Percentiles rank a stretch among this genome's conserved stretches.
phyloP scores from a whole-genome alignment of 2,113 vertebrate species.

The Gymnocephalus cernua region DNA sequence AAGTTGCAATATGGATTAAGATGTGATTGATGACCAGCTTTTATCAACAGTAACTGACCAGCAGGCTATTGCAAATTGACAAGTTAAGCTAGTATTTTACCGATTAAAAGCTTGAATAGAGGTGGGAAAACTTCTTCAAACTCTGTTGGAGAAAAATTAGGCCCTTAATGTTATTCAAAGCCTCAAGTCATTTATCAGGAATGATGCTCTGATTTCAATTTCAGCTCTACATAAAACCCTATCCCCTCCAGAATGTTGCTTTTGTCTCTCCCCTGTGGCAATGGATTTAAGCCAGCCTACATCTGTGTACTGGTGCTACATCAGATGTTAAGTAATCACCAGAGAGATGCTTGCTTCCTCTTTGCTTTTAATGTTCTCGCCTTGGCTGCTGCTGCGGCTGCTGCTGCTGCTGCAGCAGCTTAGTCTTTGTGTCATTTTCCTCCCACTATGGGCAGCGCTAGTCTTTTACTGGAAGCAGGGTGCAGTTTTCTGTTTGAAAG shows the following conservation, averaged over 20 bases:
- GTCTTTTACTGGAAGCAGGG: constrained; percentile 30
- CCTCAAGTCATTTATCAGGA: constrained; percentile 59
- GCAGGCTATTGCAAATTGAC: constrained; percentile 6
- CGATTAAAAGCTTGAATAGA: constrained; percentile 32
- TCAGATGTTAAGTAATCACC: constrained; percentile 70
- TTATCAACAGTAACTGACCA: neutral
- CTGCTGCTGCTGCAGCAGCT: constrained; percentile 28
- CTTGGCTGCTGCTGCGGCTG: constrained; percentile 57
- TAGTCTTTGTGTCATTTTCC: constrained; percentile 53
- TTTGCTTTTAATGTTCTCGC: constrained; percentile 63
- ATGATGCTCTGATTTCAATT: constrained; percentile 58
- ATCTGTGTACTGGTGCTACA: constrained; percentile 67
- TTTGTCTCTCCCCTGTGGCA: constrained; percentile 71
- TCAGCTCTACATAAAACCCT: constrained; percentile 53
- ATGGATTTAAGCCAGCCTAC: constrained; percentile 75
- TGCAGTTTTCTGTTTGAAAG: constrained; percentile 35
- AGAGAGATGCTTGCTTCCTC: constrained; percentile 67
- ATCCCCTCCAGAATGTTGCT: constrained; percentile 65
- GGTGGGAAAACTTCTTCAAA: constrained; percentile 27
- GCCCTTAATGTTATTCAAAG: constrained; percentile 65
- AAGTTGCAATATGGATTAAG: neutral
- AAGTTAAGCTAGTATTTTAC: neutral
- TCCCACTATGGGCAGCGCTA: constrained; percentile 49
- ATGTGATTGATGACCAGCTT: neutral
- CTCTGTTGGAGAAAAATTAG: constrained; percentile 29